Evolutionary conservation across 2,888 invertebrate species (phyloP).

Genomic region (Eupithecia inturbata): DNA sequence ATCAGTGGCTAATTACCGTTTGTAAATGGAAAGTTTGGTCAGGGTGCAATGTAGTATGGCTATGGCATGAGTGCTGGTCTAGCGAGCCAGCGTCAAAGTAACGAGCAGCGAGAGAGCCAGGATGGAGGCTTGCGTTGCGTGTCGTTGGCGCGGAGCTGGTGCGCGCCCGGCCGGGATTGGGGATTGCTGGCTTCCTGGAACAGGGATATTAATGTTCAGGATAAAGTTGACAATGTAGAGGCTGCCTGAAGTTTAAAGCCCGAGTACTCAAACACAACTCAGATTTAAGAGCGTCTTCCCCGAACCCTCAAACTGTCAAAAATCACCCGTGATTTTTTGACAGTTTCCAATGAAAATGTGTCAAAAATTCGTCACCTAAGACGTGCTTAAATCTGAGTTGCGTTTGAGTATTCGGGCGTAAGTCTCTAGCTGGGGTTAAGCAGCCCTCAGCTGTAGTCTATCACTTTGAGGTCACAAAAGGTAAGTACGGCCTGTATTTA

Average conservation of each 20-base stretch:
- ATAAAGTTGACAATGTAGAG: neutral
- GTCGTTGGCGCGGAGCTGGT: conserved; percentile 91
- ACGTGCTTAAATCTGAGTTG: too few relatives aligned
- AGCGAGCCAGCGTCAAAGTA: conserved; percentile 89
- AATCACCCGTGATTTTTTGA: too few relatives aligned
- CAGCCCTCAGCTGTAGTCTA: neutral
- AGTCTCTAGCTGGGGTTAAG: too few relatives aligned
- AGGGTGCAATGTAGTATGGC: conserved; percentile 12
- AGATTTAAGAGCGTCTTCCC: too few relatives aligned
- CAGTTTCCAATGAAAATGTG: too few relatives aligned
- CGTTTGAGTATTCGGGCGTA: too few relatives aligned
- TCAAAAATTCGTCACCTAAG: too few relatives aligned
- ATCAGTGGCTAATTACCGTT: neutral
- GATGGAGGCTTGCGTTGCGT: conserved; percentile 91
- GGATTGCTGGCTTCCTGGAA: conserved; percentile 95
- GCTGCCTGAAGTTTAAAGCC: neutral
- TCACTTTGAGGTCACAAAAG: neutral
- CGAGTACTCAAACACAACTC: too few relatives aligned
- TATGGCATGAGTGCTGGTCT: conserved; percentile 40
- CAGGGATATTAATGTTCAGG: neutral
- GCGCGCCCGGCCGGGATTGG: conserved; percentile 88
- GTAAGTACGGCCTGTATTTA: neutral
- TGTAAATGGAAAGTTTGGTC: conserved; percentile 1
- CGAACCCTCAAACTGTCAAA: too few relatives aligned
- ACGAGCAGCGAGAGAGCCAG: conserved; percentile 93